Base-by-base conservation (phyloP, 2,888 invertebrate species). In the Cephus pulcher region DNA sequence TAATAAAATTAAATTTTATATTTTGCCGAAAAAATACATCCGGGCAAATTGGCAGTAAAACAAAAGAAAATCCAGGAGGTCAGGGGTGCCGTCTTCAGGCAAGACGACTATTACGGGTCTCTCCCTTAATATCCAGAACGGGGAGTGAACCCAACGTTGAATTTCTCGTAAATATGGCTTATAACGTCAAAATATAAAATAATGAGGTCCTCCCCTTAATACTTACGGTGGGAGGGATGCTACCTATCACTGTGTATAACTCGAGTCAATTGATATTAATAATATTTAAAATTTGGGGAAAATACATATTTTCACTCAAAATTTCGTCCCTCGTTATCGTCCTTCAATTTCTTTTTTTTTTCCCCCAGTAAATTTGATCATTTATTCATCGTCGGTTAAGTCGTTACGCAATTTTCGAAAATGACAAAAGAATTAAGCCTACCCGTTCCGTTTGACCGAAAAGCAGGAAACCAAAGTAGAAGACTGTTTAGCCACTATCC, bases 161-260 rank as follows among this genome's bases (percentile, higher is more conserved):
- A 23, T 56, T 56, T 82, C 85, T 88, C 88, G 88, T 89, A 89
- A 89, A 89, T 89, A 87, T 83, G 82, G 88, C 88, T 89, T 88
- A 88, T 84, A 81, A 83, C 86, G 86, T 88, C 85, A 85, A 86
- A 88, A 89, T 84, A 83, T 86, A 83, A 88, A 87, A 89, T 88
- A 88, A 89, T 86, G 87, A 89, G 85, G 86, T 85, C 84, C 82
- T 80, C 85, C 82, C 85, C 82, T 87, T 88, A 86, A 88, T 89
- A 88, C 87, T 89, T 88, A 89, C 86, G 83, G 86, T 82, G 79
- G 76, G 75, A 82, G 79, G 77, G 75, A 81, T 81, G 80, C 82
- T 80, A 79, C 84, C 82, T 4, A 81, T 76, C 23, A 30, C 74
- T 68, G 73, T 71, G 76, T 78, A 56, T 78, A 40, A 79, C 76